Evolutionary conservation across 2,888 invertebrate species (phyloP), one percentile per base, ranked within the genome.

Genomic region (Augiades crinisus): DNA sequence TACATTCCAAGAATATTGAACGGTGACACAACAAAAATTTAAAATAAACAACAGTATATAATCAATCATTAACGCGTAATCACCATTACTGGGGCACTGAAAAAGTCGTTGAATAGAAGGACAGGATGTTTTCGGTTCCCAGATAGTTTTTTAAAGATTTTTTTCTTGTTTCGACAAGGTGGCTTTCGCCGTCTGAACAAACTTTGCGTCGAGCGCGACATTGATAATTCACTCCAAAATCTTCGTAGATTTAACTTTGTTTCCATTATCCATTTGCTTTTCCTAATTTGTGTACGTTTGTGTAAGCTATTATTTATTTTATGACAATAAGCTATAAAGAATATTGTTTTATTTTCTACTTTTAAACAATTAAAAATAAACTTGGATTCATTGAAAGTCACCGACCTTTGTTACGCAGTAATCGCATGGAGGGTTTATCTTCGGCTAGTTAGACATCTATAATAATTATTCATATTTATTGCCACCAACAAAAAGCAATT

Each of bases 181-280:
- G 68, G 70, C 64, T 70, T 74, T 71, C 67, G 71, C 64, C 72
- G 68, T 71, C 81, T 82, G 85, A 78, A 83, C 78, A 84, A 88
- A 88, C 86, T 82, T 66, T 60, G 71, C 68, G 70, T 63, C 65
- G 72, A 78, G 80, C 84, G 83, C 77, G 75, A 78, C 85, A 84
- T 85, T 78, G 78, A 81, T 86, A 85, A 86, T 88, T 83, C 80
- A 78, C 78, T 84, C 76, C 74, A 80, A 78, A 77, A 79, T 81
- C 75, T 77, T 70, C 67, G 64, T 65, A 71, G 69, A 67, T 68
- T 72, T 64, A 16, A 43, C 45, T 47, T 56, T 68, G 81, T 85
- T 78, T 81, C 79, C 86, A 82, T 68, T 73, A 16, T 12, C 13
- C 16, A 41, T 0, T 22, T 17, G n/a, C n/a, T n/a, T n/a, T n/a